Evolutionary conservation across 2,888 invertebrate genomes (phyloP), one percentile per base, ranked within the genome.

Genomic region (Antheraea assamensis): DNA sequence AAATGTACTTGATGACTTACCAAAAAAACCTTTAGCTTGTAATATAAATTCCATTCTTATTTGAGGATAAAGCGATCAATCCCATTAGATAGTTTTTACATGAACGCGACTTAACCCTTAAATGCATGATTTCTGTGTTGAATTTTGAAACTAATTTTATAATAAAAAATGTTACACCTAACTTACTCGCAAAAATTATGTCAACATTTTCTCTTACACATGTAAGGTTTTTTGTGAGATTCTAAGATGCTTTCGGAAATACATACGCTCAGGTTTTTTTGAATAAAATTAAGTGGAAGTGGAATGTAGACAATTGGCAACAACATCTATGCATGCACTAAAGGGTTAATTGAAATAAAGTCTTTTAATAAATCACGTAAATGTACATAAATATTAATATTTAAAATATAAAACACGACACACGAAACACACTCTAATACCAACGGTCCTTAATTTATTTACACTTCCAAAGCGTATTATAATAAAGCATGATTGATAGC

Each of bases 401-500:
- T 64, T 27, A 64, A 10, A 64, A 61, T 35, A 61, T 35, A 4
- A 55, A 58, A 58, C 24, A n/a, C 42, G 42, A 24, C 58, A 17
- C 61, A 17, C n/a, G n/a, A n/a, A n/a, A 17, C 27, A 64, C 61
- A 64, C 61, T 3, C 58, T 58, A 55, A 13, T 15, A 64, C 61
- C 27, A 58, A 24, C n/a, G 52, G 19, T n/a, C 35, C 35, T 68
- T 68, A 68, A 35, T 68, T 68, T 15, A n/a, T 68, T 68, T 68
- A 35, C 68, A 68, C 31, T 68, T 68, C n/a, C 24, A 31, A 35
- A 35, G 31, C 68, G 68, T 35, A 35, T 68, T 55, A 42, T 73
- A 70, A 61, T 72, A 30, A n/a, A 70, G 61, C 24, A 31, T 27
- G 42, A 31, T 74, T 74, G 47, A 64, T 61, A 58, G 78, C 78